Base-by-base conservation (phyloP, 2,888 invertebrate species). In the Platycheirus rosarum region DNA sequence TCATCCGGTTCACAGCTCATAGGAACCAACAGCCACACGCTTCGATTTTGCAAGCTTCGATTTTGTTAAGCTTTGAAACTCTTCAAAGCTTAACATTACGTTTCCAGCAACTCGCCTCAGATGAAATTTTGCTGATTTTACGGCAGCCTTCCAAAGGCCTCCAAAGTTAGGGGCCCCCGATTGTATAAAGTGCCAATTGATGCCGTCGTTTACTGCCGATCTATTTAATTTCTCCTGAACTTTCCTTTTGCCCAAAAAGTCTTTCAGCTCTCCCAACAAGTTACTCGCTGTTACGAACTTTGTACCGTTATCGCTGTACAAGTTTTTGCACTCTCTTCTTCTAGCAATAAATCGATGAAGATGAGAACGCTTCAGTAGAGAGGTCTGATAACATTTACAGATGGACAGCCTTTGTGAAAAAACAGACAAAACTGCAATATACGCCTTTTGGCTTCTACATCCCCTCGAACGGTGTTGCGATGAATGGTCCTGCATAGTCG, bases 251-350 rank as follows among this genome's bases (percentile, higher is more conserved):
- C 23, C 14, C 46, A 44, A 18, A 18, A 44, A 44, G 1, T 44
- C 2, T 13, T 44, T 44, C 2, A 11, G 16, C 9, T 44, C 44
- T 18, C 44, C 44, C 37, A 37, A 37, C 37, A 18, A 20, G 18
- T 57, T 65, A 16, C 37, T 51, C n/a, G 73, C 62, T 5, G 55
- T 55, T n/a, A 73, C 32, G 48, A 63, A 77, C 29, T 70, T 77
- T 3, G 70, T 77, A 11, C 70, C 76, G 29, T 62, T 62, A 32
- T 70, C 76, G 6, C 69, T 46, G 42, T 70, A 63, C 2, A 76
- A 11, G 14, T 69, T 16, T 20, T 18, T 44, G 35, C 75, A 74
- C 8, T 44, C 16, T 6, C 74, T 57, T 20, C 66, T 23, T 11
- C 66, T 23, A 4, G 65, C 53, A 13, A 23, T 29, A 11, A 74